Conservation (phyloP, 2,888 invertebrate species). For the Scrobipalpa atriplicella region DNA sequence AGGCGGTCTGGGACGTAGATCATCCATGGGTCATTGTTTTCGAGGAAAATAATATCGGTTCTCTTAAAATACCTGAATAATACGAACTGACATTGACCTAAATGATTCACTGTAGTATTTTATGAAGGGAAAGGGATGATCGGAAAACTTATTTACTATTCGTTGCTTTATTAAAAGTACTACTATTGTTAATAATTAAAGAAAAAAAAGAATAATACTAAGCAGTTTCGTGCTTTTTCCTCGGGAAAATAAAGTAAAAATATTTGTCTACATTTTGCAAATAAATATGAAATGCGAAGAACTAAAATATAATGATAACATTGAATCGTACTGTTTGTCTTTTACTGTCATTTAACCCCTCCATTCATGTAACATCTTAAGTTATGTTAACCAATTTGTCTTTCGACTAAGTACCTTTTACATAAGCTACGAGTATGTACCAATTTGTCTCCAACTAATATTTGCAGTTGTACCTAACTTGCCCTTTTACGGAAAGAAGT, state of each 20-base stretch:
- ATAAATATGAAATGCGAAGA: too few relatives aligned
- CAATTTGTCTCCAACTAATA: constrained; percentile 2
- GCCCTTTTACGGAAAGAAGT: neutral
- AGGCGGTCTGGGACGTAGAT: constrained; percentile 25
- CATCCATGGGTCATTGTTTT: constrained; percentile 22
- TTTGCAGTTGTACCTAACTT: neutral
- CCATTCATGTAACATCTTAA: too few relatives aligned
- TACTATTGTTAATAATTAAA: too few relatives aligned
- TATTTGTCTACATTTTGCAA: too few relatives aligned
- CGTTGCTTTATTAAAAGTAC: neutral
- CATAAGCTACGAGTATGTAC: neutral
- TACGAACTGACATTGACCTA: constrained; percentile 15
- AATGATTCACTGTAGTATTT: neutral
- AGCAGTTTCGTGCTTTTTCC: neutral
- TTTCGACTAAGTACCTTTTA: too few relatives aligned
- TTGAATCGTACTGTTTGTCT: too few relatives aligned
- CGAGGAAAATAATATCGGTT: constrained; percentile 22
- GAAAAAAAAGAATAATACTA: neutral
- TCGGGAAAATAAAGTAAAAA: too few relatives aligned
- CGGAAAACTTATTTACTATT: neutral
- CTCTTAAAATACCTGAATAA: constrained; percentile 12
- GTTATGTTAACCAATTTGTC: too few relatives aligned
- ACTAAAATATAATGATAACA: too few relatives aligned
- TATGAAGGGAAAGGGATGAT: neutral
- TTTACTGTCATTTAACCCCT: too few relatives aligned